phyloP scores from a whole-genome alignment of 92 coral and sea anemone genomes.

The Meandrina meandrites region DNA sequence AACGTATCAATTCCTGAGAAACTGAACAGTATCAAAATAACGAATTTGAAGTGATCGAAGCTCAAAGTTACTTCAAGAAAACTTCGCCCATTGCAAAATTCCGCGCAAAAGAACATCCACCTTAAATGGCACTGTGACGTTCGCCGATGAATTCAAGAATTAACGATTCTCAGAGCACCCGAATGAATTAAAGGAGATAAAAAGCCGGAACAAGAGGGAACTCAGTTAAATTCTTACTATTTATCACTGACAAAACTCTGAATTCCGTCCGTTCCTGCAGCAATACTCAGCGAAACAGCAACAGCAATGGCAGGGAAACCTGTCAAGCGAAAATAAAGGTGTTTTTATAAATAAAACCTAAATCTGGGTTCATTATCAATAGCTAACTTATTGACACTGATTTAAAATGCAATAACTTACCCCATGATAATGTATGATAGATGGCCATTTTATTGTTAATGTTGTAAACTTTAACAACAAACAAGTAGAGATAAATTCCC shows the following conservation, averaged over 20 bases:
- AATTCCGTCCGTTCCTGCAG: constrained; percentile 8
- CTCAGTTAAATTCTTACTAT: neutral
- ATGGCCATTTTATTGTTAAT: constrained; percentile 1
- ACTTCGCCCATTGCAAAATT: too few relatives aligned
- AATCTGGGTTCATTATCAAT: neutral
- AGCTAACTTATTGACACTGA: neutral
- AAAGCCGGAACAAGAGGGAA: neutral
- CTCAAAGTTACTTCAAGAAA: too few relatives aligned
- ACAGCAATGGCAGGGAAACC: neutral
- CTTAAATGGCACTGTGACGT: too few relatives aligned
- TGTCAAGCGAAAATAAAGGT: neutral
- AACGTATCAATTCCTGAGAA: too few relatives aligned
- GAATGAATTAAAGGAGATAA: neutral
- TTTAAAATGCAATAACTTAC: neutral
- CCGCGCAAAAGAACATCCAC: too few relatives aligned
- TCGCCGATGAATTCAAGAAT: neutral
- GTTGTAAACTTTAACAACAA: constrained; percentile 21
- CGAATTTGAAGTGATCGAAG: too few relatives aligned
- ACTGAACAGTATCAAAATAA: too few relatives aligned
- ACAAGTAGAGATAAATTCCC: constrained; percentile 13
- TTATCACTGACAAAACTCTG: neutral
- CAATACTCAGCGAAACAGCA: neutral
- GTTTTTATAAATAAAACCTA: too few relatives aligned
- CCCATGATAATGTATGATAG: neutral
- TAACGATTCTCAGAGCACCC: neutral